A percentile compares a stretch with the other conserved stretches of the same genome.
Evolutionary conservation across 2,797 vertebrate species (phyloP).

Genomic region (Muraenolepis orangiensis): DNA sequence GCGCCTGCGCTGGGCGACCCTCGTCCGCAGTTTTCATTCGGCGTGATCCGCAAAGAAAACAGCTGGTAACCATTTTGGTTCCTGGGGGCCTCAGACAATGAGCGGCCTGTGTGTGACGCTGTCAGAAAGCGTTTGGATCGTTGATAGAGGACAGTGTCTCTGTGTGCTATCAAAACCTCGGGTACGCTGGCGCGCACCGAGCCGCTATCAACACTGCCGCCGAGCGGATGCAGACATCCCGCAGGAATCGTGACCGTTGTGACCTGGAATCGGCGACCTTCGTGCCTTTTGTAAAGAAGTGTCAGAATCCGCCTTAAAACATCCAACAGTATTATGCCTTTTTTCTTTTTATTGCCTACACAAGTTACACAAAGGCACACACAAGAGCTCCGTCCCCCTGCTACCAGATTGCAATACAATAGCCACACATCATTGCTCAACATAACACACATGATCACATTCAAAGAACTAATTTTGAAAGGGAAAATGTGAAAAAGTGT

Average conservation of each 20-base stretch:
- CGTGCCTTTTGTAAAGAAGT: neutral
- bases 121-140: constrained; percentile 68
- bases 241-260: neutral
- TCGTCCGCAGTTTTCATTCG: constrained; percentile 73
- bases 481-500: no score
- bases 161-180: constrained; percentile 55
- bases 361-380: neutral
- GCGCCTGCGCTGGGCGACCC: constrained; percentile 59
- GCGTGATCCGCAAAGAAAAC: constrained; percentile 76
- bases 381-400: neutral
- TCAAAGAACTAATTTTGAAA: neutral
- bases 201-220: neutral
- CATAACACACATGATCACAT: neutral
- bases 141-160: constrained; percentile 64
- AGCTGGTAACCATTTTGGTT: constrained; percentile 69
- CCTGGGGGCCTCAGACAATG: constrained; percentile 61
- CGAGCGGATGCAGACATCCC: neutral
- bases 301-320: neutral
- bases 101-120: constrained; percentile 70
- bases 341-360: no score
- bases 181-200: neutral
- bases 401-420: neutral
- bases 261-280: neutral
- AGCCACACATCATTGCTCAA: neutral
- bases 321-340: neutral